These are phyloP conservation scores for Nomada ferruginata DNA, from an alignment of 2,888 invertebrate genomes.

Conservation along the genomic window DNA sequence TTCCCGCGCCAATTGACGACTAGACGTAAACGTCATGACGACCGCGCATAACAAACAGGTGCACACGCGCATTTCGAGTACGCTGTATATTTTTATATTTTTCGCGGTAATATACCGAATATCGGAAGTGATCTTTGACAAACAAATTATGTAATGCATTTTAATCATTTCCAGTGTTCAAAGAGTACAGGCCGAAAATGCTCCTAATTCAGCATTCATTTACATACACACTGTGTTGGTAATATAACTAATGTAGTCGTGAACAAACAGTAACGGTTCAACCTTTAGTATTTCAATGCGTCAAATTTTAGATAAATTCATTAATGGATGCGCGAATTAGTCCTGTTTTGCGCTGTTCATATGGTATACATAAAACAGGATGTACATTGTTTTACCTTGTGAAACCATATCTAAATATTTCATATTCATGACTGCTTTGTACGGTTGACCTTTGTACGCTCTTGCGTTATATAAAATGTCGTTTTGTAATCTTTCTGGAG, in stretches of 20 bases:
- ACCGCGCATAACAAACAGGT: conserved; percentile 54
- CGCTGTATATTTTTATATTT: background rate
- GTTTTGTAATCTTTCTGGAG: too few relatives aligned
- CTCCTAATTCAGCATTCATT: background rate
- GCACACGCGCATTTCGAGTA: conserved; percentile 42
- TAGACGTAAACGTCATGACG: conserved; percentile 49
- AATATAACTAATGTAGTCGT: background rate
- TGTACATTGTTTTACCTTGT: too few relatives aligned
- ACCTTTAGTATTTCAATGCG: too few relatives aligned
- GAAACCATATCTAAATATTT: too few relatives aligned
- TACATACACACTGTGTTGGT: background rate
- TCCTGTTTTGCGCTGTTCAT: too few relatives aligned
- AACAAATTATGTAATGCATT: background rate
- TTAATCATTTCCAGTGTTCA: background rate
- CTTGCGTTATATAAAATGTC: too few relatives aligned
- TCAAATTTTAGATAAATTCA: too few relatives aligned
- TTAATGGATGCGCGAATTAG: too few relatives aligned
- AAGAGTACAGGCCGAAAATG: background rate
- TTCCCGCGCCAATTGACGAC: conserved; percentile 73
- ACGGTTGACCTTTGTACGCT: too few relatives aligned
- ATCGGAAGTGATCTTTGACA: background rate
- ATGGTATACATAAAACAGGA: too few relatives aligned
- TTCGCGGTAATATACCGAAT: conserved; percentile 24
- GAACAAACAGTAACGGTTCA: too few relatives aligned
- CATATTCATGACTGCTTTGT: too few relatives aligned